These are phyloP conservation scores for Neodon shergylaensis DNA, from an alignment of 2,113 vertebrate species.

Conservation along the genomic window DNA sequence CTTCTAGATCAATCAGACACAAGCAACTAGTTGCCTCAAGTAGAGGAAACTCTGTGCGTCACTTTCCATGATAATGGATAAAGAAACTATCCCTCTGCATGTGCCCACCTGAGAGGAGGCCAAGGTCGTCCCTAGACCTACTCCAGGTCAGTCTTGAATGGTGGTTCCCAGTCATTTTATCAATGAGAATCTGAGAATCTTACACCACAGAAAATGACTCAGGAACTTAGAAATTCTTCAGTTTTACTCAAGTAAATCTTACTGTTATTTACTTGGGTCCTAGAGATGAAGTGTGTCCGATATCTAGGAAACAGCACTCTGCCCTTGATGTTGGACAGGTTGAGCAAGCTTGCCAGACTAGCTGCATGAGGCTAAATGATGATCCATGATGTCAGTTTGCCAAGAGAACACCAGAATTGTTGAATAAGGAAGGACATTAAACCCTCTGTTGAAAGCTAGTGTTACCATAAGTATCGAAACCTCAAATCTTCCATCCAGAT, in stretches of 20 bases:
- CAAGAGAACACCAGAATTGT: background rate
- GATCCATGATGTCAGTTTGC: background rate
- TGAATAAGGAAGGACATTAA: background rate
- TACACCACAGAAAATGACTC: background rate
- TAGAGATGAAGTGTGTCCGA: background rate
- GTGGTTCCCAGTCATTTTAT: background rate
- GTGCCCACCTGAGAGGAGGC: background rate
- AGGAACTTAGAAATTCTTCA: background rate
- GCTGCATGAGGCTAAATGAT: background rate
- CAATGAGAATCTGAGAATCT: background rate
- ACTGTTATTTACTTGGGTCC: background rate
- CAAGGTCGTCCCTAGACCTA: background rate
- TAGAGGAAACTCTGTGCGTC: background rate
- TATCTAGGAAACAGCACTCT: background rate
- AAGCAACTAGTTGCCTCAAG: slow-evolving; percentile 10
- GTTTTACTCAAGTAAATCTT: background rate
- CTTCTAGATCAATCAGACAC: slow-evolving; percentile 21
- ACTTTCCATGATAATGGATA: background rate
- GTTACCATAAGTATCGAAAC: background rate
- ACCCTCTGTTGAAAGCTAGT: background rate
- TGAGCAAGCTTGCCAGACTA: background rate
- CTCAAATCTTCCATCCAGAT: background rate
- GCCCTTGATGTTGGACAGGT: background rate
- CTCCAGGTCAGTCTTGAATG: background rate
- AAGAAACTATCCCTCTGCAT: background rate